Evolutionary conservation across 2,113 vertebrate species (phyloP).

Genomic region (Taxidea taxus): DNA sequence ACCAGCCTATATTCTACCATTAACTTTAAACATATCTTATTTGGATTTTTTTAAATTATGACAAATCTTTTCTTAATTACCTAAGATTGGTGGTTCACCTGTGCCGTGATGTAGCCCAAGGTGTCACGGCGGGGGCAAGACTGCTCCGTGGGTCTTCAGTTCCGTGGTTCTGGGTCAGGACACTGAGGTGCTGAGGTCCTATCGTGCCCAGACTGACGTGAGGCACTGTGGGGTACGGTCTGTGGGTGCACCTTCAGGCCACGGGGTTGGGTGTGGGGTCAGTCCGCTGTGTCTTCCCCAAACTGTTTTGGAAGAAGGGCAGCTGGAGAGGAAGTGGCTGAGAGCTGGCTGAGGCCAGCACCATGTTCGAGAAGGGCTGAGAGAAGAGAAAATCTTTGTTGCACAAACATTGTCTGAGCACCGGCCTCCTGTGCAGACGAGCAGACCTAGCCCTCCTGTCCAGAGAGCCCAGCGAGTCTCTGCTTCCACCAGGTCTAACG

Average conservation of each 20-base stretch:
- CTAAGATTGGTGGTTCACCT: background rate
- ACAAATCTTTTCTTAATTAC: background rate
- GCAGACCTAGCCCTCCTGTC: background rate
- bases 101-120: too few species aligned
- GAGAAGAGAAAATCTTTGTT: background rate
- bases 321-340: background rate
- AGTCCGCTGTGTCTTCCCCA: background rate
- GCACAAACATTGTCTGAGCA: background rate
- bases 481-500: background rate
- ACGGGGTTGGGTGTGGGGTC: rapidly evolving
- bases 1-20: background rate
- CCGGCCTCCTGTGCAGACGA: rapidly evolving
- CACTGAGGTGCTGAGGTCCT: background rate
- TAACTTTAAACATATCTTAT: background rate
- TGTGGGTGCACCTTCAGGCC: background rate
- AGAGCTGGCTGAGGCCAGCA: background rate
- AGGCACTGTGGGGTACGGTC: rapidly evolving
- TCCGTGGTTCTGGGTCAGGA: background rate
- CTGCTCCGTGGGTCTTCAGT: background rate
- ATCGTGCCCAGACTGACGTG: rapidly evolving
- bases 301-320: rapidly evolving
- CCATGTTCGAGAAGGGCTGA: background rate
- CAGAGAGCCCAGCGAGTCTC: background rate
- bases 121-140: background rate
- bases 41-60: background rate